Conservation (phyloP, 2,797 vertebrate genomes). For the Catostomus latipinnis region DNA sequence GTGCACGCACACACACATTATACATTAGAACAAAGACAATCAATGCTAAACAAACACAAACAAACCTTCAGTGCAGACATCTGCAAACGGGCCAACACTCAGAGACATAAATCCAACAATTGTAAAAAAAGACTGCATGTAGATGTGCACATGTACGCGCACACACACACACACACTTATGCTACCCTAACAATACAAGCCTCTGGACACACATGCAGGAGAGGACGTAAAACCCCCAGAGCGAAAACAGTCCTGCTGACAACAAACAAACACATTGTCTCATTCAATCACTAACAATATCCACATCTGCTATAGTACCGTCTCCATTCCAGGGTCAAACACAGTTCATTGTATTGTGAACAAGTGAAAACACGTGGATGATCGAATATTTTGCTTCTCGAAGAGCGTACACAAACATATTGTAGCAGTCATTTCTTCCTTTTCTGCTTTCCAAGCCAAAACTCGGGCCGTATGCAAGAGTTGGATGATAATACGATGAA, state of each 20-base stretch:
- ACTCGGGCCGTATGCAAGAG: not conserved
- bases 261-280: conserved; percentile 60
- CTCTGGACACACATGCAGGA: conserved; percentile 75
- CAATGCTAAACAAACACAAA: conserved; percentile 39
- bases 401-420: conserved; percentile 22
- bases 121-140: conserved; percentile 30
- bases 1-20: not conserved
- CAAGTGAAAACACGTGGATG: conserved; percentile 37
- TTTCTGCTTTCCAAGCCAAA: not conserved
- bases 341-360: conserved; percentile 25
- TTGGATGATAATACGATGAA: conserved; percentile 3
- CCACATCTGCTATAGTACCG: conserved; percentile 25
- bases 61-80: conserved; percentile 33
- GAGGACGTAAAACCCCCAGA: conserved; percentile 74
- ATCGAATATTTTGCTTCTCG: conserved; percentile 32
- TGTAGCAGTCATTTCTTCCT: not conserved
- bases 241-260: conserved; percentile 32
- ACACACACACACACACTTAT: conserved; percentile 51
- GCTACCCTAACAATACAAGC: conserved; percentile 75
- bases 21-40: conserved; percentile 28
- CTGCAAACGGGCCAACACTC: conserved; percentile 15
- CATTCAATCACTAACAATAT: conserved; percentile 40
- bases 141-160: conserved; percentile 12
- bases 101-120: conserved; percentile 34
- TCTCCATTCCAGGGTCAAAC: conserved; percentile 29